Evolutionary conservation across 1,140 invertebrate genomes (phyloP), one percentile per base, ranked within the genome.

Genomic region (Magallana angulata): DNA sequence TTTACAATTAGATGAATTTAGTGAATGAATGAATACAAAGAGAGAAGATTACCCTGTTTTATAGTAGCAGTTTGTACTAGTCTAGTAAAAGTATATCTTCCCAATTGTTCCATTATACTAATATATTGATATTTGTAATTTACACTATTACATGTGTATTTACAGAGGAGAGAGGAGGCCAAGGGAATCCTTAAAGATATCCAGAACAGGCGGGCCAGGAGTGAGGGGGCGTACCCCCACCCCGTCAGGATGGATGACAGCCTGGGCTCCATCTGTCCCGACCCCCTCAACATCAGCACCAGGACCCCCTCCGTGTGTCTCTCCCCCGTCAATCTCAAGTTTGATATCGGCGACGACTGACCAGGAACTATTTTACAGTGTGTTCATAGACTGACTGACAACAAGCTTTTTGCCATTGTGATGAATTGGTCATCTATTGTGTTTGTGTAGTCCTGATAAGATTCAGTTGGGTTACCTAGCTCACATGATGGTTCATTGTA

Each of bases 161-260:
- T 88, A 9, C 94, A 98, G 97, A 98, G 97, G 0, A 97, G 98
- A 95, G 98, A 98, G 95, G 97, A 98, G 94, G 98, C 97, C 0
- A 98, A 98, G 94, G 97, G 97, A 1, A 95, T 99, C 84, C 93
- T 99, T 0, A 97, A 97, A 94, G 97, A 97, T 0, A 98, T 99
- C 59, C 92, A 93, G 84, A 90, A 91, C 18, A 62, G 91, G 24
- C 89, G 93, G 16, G 87, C 87, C 12, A 88, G 89, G 84, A 91
- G 88, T 57, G 86, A 90, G n/a, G 68, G 68, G 83, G 11, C 58
- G 58, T 24, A 80, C 87, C 1, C 82, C 85, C 11, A 76, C 24
- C 68, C 68, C 3, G 68, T 92, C 36, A 89, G 89, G 56, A 92
- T 92, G 89, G 93, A 93, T 56, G 92, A 92, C 80, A 93, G 92